phyloP scores from a whole-genome alignment of 2,113 vertebrate genomes.

The Phalacrocorax pelagicus region DNA sequence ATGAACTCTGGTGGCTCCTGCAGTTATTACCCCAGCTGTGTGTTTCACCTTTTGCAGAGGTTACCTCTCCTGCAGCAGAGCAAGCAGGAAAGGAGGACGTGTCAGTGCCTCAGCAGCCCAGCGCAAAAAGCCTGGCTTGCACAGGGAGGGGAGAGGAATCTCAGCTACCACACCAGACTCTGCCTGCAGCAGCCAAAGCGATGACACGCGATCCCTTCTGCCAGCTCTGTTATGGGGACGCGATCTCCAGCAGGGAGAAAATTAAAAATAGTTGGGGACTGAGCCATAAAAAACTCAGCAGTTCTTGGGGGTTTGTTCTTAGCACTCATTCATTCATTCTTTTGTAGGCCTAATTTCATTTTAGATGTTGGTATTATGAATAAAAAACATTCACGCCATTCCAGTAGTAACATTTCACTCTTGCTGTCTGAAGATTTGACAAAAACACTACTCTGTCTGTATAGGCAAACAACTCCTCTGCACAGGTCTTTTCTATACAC shows the following conservation, averaged over 20 bases:
- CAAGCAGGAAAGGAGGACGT: neutral
- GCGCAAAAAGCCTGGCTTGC: neutral
- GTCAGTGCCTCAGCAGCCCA: neutral
- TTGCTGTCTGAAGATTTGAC: neutral
- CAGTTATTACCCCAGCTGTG: neutral
- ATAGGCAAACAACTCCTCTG: neutral
- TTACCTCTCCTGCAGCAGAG: neutral
- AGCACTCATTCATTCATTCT: neutral
- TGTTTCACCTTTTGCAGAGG: neutral
- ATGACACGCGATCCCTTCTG: neutral
- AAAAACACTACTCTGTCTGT: neutral
- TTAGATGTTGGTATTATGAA: neutral
- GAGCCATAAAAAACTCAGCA: neutral
- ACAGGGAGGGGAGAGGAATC: neutral
- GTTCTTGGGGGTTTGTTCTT: neutral
- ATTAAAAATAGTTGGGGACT: neutral
- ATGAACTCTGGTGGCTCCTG: neutral
- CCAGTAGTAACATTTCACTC: neutral
- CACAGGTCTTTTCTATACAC: neutral
- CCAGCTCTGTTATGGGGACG: neutral
- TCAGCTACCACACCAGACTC: neutral
- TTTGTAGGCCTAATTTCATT: neutral
- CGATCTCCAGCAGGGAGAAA: neutral
- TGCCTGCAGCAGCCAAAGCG: neutral
- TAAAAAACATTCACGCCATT: neutral